Base-by-base conservation (phyloP, 2,113 vertebrate species). In the Microcebus lehilahytsara region DNA sequence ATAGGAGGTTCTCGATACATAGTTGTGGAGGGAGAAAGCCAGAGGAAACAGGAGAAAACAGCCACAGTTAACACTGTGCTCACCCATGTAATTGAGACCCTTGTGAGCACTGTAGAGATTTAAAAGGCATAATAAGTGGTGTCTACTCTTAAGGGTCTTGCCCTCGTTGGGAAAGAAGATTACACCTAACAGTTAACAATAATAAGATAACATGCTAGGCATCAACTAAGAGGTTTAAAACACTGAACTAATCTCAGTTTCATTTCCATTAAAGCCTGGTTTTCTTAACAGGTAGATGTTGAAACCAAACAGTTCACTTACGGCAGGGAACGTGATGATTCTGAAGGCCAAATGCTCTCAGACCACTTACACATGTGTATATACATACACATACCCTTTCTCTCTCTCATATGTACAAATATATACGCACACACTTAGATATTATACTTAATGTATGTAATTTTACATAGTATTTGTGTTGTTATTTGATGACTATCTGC, bases 211-310 rank as follows among this genome's bases (percentile, higher is more conserved):
- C 71, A 58, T 78, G n/a, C 22, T 64, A 75, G 46, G 22, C 58
- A 40, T 67, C 64, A 69, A 37, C 37, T 72, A 53, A 89, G 40
- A 91, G 46, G 51, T 96, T 88, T 91, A 89, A 85, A 95, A 92
- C 37, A 74, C 4, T 46, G 88, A 90, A 58, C 14, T 58, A 30
- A 62, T 87, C 46, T 89, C 42, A 42, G 30, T 93, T 93, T 89
- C 40, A 17, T 96, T 85, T 86, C 58, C 40, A 14, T 66, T 91
- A 62, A 92, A 91, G 46, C 83, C 46, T 95, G 49, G 25, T 92
- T 92, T 95, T 69, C 75, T 87, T 56, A 85, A 95, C 19, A 80
- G 62, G 85, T 62, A 69, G 56, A 34, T 79, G 16, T 77, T 78
- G 53, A 90, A 83, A 80, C 56, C 56, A 91, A 34, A 62, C 77